These are phyloP conservation scores for Paracanthobrama guichenoti DNA, from an alignment of 2,113 vertebrate genomes.

Conservation along the genomic window DNA sequence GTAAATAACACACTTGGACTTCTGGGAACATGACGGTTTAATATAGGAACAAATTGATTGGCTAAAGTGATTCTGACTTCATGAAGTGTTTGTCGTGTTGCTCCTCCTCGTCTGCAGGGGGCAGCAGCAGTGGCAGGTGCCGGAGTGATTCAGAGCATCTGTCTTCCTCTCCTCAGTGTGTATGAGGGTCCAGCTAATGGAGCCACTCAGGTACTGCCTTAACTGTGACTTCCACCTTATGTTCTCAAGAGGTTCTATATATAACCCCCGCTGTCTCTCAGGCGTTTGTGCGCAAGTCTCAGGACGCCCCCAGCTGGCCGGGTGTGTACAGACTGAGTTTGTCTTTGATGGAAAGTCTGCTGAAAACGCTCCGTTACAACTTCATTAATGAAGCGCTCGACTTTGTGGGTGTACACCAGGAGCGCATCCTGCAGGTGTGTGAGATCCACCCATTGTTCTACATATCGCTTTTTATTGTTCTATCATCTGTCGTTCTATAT, in stretches of 20 bases:
- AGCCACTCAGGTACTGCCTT: constrained; percentile 79
- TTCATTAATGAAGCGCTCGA: constrained; percentile 93
- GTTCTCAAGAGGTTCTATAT: background rate
- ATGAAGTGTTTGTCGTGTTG: background rate
- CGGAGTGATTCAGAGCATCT: constrained; percentile 91
- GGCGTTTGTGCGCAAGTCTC: constrained; percentile 83
- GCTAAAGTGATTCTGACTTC: background rate
- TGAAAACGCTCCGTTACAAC: constrained; percentile 95
- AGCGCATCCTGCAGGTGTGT: constrained; percentile 89
- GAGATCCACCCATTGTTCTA: too few species aligned
- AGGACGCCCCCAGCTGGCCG: constrained; percentile 91
- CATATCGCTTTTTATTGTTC: too few species aligned
- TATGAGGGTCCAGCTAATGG: constrained; percentile 89
- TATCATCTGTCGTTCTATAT: too few species aligned
- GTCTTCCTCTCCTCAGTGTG: constrained; percentile 91
- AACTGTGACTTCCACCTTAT: background rate
- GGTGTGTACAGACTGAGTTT: constrained; percentile 93
- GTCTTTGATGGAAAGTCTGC: constrained; percentile 92
- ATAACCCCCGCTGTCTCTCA: constrained; percentile 54
- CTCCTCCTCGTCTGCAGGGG: constrained; percentile 74
- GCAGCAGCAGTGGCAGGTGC: constrained; percentile 91
- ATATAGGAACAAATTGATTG: background rate
- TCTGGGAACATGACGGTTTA: background rate
- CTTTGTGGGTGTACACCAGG: constrained; percentile 95
- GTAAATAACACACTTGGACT: background rate